Evolutionary conservation across 2,888 invertebrate species (phyloP).

Genomic region (Drosophila helvetica): DNA sequence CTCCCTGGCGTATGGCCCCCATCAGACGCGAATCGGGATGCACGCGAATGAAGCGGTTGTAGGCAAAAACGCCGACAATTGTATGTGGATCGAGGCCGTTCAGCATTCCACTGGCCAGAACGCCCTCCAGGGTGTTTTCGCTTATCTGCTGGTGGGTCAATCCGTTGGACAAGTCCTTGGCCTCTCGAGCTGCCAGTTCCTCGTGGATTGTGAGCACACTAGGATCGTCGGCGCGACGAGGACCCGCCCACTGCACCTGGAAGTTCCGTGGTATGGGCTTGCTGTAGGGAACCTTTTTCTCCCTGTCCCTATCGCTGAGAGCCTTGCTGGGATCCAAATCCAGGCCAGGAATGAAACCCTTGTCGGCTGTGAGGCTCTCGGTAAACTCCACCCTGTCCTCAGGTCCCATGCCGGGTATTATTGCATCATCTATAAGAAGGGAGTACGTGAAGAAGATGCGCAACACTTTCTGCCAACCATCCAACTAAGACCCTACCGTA

Average conservation of each 20-base stretch:
- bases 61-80: conserved; percentile 92
- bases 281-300: conserved; percentile 95
- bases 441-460: background rate
- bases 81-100: conserved; percentile 91
- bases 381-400: conserved; percentile 95
- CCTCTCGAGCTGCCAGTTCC: conserved; percentile 83
- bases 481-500: conserved; percentile 84
- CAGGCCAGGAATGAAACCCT: conserved; percentile 91
- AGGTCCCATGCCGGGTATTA: conserved; percentile 99
- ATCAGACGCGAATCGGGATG: conserved; percentile 91
- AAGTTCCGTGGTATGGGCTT: conserved; percentile 98
- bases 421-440: conserved; percentile 86
- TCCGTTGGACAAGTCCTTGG: conserved; percentile 86
- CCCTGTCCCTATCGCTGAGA: conserved; percentile 88
- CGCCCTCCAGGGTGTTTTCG: conserved; percentile 88
- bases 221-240: conserved; percentile 86
- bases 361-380: conserved; percentile 86
- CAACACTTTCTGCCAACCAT: conserved; percentile 21
- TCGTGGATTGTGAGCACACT: conserved; percentile 70
- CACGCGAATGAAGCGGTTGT: conserved; percentile 92
- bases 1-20: conserved; percentile 90
- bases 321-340: conserved; percentile 89
- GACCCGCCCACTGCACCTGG: conserved; percentile 98
- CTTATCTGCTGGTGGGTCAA: conserved; percentile 88
- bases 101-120: conserved; percentile 87